phyloP scores from a whole-genome alignment of 2,888 invertebrate genomes.

The Fragum whitleyi region DNA sequence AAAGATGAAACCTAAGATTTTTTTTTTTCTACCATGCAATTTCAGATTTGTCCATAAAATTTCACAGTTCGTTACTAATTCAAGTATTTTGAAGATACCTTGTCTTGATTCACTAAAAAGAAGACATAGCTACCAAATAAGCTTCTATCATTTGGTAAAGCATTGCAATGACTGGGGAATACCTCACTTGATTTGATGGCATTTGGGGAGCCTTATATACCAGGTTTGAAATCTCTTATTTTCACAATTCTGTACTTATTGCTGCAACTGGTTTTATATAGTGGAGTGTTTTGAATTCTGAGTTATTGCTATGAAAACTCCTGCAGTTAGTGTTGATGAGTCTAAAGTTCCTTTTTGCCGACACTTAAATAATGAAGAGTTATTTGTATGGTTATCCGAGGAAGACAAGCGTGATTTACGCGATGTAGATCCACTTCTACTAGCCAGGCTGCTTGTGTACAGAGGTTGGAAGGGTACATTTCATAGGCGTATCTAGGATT shows the following conservation, averaged over 20 bases:
- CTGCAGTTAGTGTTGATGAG: slow-evolving; percentile 51
- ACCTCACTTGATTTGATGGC: background rate
- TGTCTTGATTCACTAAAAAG: slow-evolving; percentile 39
- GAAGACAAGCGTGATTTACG: slow-evolving; percentile 2
- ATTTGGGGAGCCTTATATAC: background rate
- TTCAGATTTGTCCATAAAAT: slow-evolving; percentile 50
- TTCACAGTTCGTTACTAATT: slow-evolving; percentile 53
- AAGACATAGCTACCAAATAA: slow-evolving; percentile 45
- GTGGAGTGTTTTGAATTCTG: background rate
- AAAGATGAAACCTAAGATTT: slow-evolving; percentile 10
- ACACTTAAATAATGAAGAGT: slow-evolving; percentile 24
- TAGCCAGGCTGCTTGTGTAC: slow-evolving; percentile 2
- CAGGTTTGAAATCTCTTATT: background rate
- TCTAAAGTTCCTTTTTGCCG: slow-evolving; percentile 45
- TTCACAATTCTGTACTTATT: background rate
- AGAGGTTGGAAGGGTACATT: background rate
- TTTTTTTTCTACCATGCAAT: slow-evolving; percentile 24
- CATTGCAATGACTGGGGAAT: background rate
- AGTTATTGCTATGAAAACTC: slow-evolving; percentile 36
- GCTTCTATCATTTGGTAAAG: slow-evolving; percentile 18
- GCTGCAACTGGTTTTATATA: background rate
- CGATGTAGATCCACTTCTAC: background rate
- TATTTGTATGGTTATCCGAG: background rate
- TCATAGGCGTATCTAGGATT: background rate
- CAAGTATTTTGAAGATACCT: slow-evolving; percentile 35